Conservation (phyloP, 2,113 vertebrate genomes). For the Marmota monax region DNA sequence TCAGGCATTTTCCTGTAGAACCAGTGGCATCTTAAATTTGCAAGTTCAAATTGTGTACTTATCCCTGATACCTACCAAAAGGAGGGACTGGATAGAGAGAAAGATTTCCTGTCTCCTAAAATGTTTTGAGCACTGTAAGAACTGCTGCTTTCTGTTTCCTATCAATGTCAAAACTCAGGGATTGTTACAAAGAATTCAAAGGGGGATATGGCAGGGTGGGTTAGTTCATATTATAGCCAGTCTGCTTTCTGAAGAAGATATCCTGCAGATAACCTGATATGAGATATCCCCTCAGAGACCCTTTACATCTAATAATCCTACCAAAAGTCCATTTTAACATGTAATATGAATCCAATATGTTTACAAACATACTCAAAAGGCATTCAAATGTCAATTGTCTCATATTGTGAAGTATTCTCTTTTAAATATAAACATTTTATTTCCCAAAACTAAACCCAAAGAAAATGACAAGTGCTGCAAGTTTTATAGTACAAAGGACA, state of each 20-base stretch:
- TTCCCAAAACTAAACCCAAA: conserved; percentile 66
- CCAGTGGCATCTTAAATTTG: background rate
- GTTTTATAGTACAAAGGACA: conserved; percentile 71
- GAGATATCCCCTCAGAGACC: too few relatives aligned
- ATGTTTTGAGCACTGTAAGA: conserved; percentile 43
- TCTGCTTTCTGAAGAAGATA: conserved; percentile 70
- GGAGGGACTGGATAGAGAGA: background rate
- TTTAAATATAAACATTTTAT: conserved; percentile 52
- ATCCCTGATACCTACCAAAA: background rate
- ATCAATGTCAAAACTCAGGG: conserved; percentile 30
- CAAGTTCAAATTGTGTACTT: conserved; percentile 47
- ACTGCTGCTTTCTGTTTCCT: background rate
- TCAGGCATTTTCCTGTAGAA: background rate
- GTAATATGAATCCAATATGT: background rate
- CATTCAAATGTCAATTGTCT: conserved; percentile 53
- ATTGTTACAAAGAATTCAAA: conserved; percentile 47
- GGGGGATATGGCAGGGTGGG: too few relatives aligned
- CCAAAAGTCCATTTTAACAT: too few relatives aligned
- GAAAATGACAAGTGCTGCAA: conserved; percentile 66
- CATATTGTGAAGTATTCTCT: conserved; percentile 21
- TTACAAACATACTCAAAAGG: conserved; percentile 68
- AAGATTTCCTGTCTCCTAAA: conserved; percentile 40
- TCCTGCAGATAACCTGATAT: conserved; percentile 63
- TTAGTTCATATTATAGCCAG: conserved; percentile 68
- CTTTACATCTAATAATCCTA: too few relatives aligned